Conservation (phyloP, 2,797 vertebrate species). For the Eidolon dupreanum region DNA sequence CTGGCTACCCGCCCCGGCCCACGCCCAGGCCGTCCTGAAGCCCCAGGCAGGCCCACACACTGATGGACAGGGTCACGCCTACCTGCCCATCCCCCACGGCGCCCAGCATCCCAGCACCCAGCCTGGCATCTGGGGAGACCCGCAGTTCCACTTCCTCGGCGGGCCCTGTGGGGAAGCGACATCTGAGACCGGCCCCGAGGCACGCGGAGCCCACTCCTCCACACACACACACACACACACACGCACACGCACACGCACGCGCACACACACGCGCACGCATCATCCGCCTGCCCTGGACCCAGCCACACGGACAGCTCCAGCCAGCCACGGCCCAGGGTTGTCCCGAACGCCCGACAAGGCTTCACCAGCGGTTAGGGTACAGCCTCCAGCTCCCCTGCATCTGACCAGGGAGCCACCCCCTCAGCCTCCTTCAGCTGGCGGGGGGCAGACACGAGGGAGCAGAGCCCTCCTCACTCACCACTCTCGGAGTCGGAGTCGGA, state of each 20-base stretch:
- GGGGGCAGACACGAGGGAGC: not conserved
- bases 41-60: not conserved
- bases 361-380: not conserved
- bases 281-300: not conserved
- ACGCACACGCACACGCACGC: not conserved
- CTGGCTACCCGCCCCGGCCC: not conserved
- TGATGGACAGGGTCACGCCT: not conserved
- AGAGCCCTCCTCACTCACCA: constrained; percentile 71
- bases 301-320: not conserved
- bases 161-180: constrained; percentile 43
- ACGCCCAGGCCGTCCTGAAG: too few species aligned
- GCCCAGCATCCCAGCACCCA: not conserved
- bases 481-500: constrained; percentile 35
- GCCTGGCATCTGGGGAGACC: not conserved
- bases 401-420: not conserved
- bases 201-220: not conserved
- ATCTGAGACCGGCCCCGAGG: not conserved
- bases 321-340: not conserved
- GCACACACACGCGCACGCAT: not conserved
- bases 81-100: constrained; percentile 60
- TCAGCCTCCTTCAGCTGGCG: not conserved
- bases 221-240: not conserved
- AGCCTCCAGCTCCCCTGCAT: not conserved
- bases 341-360: not conserved
- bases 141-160: constrained; percentile 50